phyloP scores from a whole-genome alignment of 1,140 invertebrate genomes.

The Zaprionus davidi region DNA sequence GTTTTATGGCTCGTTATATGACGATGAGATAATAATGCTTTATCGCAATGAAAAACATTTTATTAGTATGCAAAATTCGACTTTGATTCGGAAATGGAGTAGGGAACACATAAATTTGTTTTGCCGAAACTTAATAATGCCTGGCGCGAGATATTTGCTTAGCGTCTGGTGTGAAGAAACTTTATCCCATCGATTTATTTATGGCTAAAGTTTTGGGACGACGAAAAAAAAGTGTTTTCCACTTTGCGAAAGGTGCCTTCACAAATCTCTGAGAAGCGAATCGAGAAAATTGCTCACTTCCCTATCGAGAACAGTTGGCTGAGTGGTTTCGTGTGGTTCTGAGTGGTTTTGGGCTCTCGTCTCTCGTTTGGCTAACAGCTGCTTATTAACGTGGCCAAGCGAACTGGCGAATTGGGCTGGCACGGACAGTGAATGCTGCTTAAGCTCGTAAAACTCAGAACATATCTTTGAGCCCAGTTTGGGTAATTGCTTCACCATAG shows the following conservation, averaged over 20 bases:
- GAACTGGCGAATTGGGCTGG: constrained; percentile 49
- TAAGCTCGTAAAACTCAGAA: constrained; percentile 29
- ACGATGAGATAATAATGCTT: constrained; percentile 55
- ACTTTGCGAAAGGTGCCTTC: constrained; percentile 17
- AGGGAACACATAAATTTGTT: constrained; percentile 49
- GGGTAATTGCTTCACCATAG: constrained; percentile 29
- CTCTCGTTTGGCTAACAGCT: constrained; percentile 15
- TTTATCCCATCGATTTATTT: constrained; percentile 45
- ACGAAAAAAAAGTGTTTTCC: constrained; percentile 2
- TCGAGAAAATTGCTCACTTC: constrained; percentile 56
- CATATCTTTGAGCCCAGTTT: constrained; percentile 22
- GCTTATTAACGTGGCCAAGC: constrained; percentile 68
- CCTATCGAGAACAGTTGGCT: constrained; percentile 32
- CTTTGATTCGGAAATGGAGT: constrained; percentile 21
- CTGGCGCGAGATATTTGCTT: constrained; percentile 16
- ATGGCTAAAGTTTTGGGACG: constrained; percentile 43
- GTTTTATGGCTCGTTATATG: constrained; percentile 55
- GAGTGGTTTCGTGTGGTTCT: neutral
- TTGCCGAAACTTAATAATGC: constrained; percentile 46
- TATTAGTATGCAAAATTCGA: constrained; percentile 48
- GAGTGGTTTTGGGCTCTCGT: constrained; percentile 21
- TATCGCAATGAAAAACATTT: constrained; percentile 62
- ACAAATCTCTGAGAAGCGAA: constrained; percentile 20
- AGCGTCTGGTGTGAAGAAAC: constrained; percentile 6
- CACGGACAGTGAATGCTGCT: constrained; percentile 50